These are phyloP conservation scores for Andrena flavipes DNA, from an alignment of 2,888 invertebrate species.

Conservation along the genomic window DNA sequence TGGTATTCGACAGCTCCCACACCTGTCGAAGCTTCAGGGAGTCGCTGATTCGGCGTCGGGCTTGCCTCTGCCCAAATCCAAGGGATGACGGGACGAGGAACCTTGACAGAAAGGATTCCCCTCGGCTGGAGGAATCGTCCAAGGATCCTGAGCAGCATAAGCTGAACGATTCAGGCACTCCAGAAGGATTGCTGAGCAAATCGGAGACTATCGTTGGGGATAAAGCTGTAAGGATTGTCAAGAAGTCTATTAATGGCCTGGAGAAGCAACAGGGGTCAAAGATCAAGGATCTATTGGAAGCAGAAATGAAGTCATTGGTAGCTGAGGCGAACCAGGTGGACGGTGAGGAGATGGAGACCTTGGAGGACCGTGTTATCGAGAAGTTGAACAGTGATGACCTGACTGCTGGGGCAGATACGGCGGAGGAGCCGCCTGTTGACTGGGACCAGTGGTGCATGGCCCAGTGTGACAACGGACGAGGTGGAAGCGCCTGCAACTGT, in stretches of 20 bases:
- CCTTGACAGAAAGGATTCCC: not conserved
- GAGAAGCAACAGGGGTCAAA: not conserved
- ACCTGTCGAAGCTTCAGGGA: conserved; percentile 33
- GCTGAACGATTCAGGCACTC: not conserved
- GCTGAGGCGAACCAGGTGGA: not conserved
- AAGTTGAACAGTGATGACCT: not conserved
- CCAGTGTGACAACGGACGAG: conserved; percentile 89
- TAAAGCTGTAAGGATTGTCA: not conserved
- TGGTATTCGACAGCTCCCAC: conserved; percentile 3
- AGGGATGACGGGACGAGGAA: not conserved
- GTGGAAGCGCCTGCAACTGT: conserved; percentile 92
- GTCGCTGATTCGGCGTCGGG: not conserved
- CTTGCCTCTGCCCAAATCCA: conserved; percentile 23
- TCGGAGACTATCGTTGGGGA: not conserved
- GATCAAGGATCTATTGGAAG: not conserved
- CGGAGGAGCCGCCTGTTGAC: conserved; percentile 43
- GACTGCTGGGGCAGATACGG: not conserved
- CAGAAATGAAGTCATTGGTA: not conserved
- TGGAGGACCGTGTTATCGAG: not conserved
- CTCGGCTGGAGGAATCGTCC: not conserved
- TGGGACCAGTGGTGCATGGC: conserved; percentile 89
- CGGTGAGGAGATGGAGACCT: too few species aligned
- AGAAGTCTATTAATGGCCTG: not conserved
- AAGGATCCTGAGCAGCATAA: not conserved
- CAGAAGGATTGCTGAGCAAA: not conserved